Evolutionary conservation across 2,797 vertebrate genomes (phyloP).

Genomic region (Zalophus californianus): DNA sequence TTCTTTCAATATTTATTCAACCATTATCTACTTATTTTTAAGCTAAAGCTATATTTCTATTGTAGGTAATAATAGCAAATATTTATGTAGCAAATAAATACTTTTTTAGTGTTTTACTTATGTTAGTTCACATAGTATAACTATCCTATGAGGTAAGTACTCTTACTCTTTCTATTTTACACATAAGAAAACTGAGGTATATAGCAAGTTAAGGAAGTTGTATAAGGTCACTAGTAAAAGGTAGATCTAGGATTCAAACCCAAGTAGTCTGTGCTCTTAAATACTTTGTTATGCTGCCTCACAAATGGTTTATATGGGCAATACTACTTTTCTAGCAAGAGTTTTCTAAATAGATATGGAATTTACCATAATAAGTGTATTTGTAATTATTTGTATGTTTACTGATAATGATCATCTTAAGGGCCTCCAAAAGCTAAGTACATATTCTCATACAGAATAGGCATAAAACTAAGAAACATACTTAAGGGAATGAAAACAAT

Average conservation of each 20-base stretch:
- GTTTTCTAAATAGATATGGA: background rate
- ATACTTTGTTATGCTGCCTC: background rate
- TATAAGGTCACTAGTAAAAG: background rate
- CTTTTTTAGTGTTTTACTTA: constrained; percentile 8
- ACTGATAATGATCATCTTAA: background rate
- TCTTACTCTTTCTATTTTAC: constrained; percentile 9
- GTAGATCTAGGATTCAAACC: background rate
- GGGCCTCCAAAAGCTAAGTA: background rate
- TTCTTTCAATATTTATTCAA: constrained; percentile 51
- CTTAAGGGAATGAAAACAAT: constrained; percentile 4
- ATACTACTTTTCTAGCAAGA: constrained; percentile 19
- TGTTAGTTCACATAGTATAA: background rate
- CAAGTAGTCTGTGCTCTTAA: constrained; percentile 44
- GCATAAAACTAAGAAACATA: constrained; percentile 9
- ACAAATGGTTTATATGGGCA: background rate
- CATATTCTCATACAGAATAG: background rate
- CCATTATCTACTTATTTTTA: constrained; percentile 24
- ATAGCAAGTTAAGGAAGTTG: background rate
- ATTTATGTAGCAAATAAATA: background rate
- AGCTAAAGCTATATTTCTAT: background rate
- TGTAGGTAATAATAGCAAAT: constrained; percentile 20
- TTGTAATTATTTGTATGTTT: constrained; percentile 2
- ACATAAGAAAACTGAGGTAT: constrained; percentile 20
- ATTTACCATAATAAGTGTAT: background rate
- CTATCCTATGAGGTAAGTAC: background rate